Evolutionary conservation across 2,113 vertebrate species (phyloP).

Genomic region (Pelecanus crispus): DNA sequence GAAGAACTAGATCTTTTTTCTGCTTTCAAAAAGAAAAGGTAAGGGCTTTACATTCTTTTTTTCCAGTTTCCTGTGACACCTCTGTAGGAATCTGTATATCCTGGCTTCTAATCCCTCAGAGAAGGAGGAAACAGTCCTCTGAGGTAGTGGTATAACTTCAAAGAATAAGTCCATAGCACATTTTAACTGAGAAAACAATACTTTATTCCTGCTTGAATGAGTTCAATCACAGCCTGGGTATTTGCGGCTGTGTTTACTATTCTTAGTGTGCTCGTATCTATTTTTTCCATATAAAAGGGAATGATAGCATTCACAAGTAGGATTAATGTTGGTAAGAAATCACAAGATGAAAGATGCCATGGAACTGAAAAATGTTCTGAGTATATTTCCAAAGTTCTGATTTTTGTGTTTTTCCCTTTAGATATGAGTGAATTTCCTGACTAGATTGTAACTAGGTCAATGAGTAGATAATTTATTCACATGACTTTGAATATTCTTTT

Average conservation of each 20-base stretch:
- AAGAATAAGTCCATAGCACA: background rate
- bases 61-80: background rate
- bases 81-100: background rate
- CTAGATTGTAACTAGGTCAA: constrained; percentile 4
- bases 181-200: background rate
- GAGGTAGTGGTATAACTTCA: background rate
- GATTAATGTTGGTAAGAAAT: background rate
- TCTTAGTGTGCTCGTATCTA: background rate
- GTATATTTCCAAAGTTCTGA: background rate
- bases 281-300: background rate
- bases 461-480: background rate
- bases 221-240: background rate
- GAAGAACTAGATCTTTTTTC: background rate
- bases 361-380: background rate
- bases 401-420: background rate
- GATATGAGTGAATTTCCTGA: background rate
- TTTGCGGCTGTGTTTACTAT: background rate
- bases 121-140: background rate
- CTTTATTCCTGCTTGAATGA: background rate
- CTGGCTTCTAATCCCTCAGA: background rate
- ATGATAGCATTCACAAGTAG: background rate
- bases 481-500: background rate
- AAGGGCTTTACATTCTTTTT: background rate
- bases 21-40: background rate
- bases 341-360: background rate